Evolutionary conservation across 2,797 vertebrate species (phyloP).

Genomic region (Acanthurus lineatus): DNA sequence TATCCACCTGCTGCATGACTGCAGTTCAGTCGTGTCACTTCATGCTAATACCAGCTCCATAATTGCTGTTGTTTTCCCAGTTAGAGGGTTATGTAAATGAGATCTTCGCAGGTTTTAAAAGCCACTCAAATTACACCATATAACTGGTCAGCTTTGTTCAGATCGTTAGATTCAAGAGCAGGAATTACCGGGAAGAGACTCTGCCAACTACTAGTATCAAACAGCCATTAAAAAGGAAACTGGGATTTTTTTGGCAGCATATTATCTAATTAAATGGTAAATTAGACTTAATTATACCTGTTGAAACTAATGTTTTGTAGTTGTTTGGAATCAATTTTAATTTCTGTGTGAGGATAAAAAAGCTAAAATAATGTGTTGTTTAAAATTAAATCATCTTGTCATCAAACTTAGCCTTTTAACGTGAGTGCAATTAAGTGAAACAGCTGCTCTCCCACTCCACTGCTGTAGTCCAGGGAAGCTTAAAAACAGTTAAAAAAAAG

Average conservation of each 20-base stretch:
- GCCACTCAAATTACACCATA: conserved; percentile 56
- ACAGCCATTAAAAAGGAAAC: conserved; percentile 42
- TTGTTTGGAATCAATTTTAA: conserved; percentile 24
- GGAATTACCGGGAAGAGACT: conserved; percentile 44
- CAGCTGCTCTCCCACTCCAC: background rate
- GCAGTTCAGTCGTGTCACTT: conserved; percentile 67
- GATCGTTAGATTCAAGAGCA: conserved; percentile 58
- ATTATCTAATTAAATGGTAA: conserved; percentile 45
- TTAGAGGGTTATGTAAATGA: conserved; percentile 73
- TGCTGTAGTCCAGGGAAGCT: background rate
- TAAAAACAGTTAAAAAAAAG: background rate
- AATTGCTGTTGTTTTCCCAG: conserved; percentile 76
- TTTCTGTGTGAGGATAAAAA: background rate
- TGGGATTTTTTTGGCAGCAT: conserved; percentile 9
- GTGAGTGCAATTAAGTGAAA: conserved; percentile 3
- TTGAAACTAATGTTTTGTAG: conserved; percentile 30
- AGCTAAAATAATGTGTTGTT: background rate
- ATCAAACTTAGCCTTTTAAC: background rate
- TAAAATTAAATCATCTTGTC: conserved; percentile 27
- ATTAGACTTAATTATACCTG: conserved; percentile 41
- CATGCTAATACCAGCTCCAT: conserved; percentile 68
- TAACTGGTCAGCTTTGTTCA: conserved; percentile 48
- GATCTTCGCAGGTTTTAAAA: conserved; percentile 69
- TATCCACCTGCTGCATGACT: conserved; percentile 81
- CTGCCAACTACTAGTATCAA: conserved; percentile 33